A percentile compares a stretch with the other conserved stretches of the same genome.
phyloP scores from a whole-genome alignment of 2,888 invertebrate species.

The Orgyia antiqua region DNA sequence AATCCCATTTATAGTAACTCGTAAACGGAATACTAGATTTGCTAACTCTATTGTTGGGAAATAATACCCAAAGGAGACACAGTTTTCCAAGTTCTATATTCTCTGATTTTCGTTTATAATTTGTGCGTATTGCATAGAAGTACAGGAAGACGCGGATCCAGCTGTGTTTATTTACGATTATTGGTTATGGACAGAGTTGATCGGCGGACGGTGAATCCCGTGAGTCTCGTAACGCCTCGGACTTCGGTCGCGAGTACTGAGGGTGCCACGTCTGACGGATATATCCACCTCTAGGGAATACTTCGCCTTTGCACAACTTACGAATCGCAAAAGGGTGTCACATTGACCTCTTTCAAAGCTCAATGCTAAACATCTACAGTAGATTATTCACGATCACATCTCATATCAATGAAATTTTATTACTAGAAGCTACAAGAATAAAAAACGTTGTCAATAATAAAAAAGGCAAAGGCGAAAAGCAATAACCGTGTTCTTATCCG shows the following conservation, averaged over 20 bases:
- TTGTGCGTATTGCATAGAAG: slow-evolving; percentile 27
- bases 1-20: too few species aligned
- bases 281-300: slow-evolving; percentile 70
- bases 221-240: slow-evolving; percentile 72
- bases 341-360: slow-evolving; percentile 22
- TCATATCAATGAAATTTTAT: slow-evolving; percentile 30
- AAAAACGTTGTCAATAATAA: slow-evolving; percentile 34
- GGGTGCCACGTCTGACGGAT: slow-evolving; percentile 65
- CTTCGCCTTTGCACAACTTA: slow-evolving; percentile 53
- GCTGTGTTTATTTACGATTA: slow-evolving; percentile 73
- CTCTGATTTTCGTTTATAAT: slow-evolving; percentile 27
- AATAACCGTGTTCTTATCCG: slow-evolving; percentile 42
- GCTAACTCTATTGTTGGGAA: too few species aligned
- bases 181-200: slow-evolving; percentile 75
- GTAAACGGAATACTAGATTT: too few species aligned
- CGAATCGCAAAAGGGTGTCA: slow-evolving; percentile 46
- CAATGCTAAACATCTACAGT: slow-evolving; percentile 20
- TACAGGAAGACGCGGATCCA: slow-evolving; percentile 33
- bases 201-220: slow-evolving; percentile 58
- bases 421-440: slow-evolving; percentile 26
- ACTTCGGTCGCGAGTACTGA: slow-evolving; percentile 48
- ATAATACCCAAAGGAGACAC: too few species aligned
- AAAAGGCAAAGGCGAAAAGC: slow-evolving; percentile 35
- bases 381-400: slow-evolving; percentile 20
- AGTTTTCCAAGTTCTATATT: slow-evolving; percentile 13